Percentiles rank a stretch among this genome's conserved stretches.
Evolutionary conservation across 2,113 vertebrate genomes (phyloP).

Genomic region (Percina caprodes): DNA sequence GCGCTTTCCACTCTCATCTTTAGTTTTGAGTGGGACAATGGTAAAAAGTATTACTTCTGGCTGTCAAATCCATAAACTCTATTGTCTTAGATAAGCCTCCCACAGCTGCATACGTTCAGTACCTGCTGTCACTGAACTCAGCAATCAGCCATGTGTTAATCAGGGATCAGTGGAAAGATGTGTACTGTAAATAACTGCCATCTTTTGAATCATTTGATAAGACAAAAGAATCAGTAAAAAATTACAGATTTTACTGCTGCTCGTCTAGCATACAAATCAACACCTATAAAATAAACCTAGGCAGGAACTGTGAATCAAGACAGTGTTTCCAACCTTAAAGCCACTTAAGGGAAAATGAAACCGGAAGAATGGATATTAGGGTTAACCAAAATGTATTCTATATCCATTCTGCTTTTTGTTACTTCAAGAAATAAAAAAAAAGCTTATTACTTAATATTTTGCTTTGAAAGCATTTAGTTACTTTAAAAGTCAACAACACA

Average conservation of each 20-base stretch:
- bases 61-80: slow-evolving; percentile 35
- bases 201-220: background rate
- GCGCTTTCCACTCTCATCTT: slow-evolving; percentile 16
- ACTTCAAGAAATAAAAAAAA: slow-evolving; percentile 21
- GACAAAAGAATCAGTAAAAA: background rate
- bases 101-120: slow-evolving; percentile 8
- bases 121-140: slow-evolving; percentile 34
- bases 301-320: background rate
- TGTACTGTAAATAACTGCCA: slow-evolving; percentile 19
- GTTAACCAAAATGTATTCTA: slow-evolving; percentile 13
- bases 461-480: slow-evolving; percentile 17
- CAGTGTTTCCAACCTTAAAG: background rate
- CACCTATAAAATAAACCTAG: background rate
- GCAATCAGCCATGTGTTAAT: slow-evolving; percentile 26
- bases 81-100: slow-evolving; percentile 34
- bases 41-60: slow-evolving; percentile 37
- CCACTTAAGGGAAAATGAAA: background rate
- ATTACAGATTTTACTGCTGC: background rate
- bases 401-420: slow-evolving; percentile 6
- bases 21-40: slow-evolving; percentile 38
- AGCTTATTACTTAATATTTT: slow-evolving; percentile 14
- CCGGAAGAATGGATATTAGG: background rate
- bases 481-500: slow-evolving; percentile 18
- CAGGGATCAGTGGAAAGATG: background rate
- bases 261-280: background rate